phyloP scores from a whole-genome alignment of 1,140 invertebrate species.

The Drosophila erecta region DNA sequence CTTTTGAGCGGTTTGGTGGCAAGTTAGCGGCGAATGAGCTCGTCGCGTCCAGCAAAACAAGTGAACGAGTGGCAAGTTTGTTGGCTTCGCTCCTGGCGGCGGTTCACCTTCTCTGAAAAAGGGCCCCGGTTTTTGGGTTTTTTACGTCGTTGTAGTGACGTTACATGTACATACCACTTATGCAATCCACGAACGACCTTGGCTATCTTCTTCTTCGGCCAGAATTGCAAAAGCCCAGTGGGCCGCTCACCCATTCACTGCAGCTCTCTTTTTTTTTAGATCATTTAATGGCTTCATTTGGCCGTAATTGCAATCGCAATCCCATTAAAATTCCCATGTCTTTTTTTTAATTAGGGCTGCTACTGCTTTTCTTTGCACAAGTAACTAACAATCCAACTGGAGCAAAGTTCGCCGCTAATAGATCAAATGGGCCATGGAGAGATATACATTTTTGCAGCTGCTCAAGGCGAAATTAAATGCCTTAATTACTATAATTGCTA shows the following conservation, averaged over 20 bases:
- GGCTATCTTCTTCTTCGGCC: constrained; percentile 45
- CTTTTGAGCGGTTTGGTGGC: constrained; percentile 27
- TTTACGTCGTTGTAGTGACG: constrained; percentile 54
- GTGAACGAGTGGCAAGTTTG: constrained; percentile 56
- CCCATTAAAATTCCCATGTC: constrained; percentile 34
- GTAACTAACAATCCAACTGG: constrained; percentile 15
- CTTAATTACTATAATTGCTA: constrained; percentile 75
- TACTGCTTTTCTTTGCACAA: constrained; percentile 27
- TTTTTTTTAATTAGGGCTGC: constrained; percentile 43
- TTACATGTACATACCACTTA: constrained; percentile 37
- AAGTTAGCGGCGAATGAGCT: constrained; percentile 47
- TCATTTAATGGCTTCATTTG: constrained; percentile 50
- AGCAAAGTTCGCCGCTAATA: constrained; percentile 37
- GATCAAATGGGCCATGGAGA: neutral
- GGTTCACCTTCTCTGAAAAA: constrained; percentile 67
- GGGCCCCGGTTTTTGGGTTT: constrained; percentile 47
- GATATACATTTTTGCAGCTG: constrained; percentile 9
- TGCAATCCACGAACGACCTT: constrained; percentile 65
- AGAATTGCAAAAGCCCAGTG: constrained; percentile 49
- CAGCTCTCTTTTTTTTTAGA: constrained; percentile 11
- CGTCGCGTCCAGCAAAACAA: constrained; percentile 43
- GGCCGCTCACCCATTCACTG: constrained; percentile 50
- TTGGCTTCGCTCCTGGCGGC: constrained; percentile 70
- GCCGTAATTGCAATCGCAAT: constrained; percentile 41
- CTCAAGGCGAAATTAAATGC: constrained; percentile 60